Base-by-base conservation (phyloP, 2,113 vertebrate species). In the Austrofundulus limnaeus region DNA sequence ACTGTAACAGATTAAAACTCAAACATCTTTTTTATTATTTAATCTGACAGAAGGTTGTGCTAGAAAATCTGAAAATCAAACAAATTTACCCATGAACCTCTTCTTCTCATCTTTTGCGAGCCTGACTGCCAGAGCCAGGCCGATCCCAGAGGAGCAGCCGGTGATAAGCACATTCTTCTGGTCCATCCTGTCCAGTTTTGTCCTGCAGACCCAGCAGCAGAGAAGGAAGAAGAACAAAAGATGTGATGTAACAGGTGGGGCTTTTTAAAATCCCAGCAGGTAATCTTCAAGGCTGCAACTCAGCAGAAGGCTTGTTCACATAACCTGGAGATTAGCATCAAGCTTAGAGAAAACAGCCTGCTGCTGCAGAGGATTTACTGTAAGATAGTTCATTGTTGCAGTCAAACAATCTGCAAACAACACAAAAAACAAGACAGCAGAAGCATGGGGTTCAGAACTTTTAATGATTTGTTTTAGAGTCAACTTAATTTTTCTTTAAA, bases 121-220 rank as follows among this genome's bases (percentile, higher is more conserved):
- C 84, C 89, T 91, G 50, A 75, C 77, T 61, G 94, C 94, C 83
- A 95, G 83, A 11, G 93, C 88, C n/a, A 95, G 77, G 53, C 94
- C 94, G 51, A 95, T 95, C 53, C 94, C 94, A 8, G 94, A 95
- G 48, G 94, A 96, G 66, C 94, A 95, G 51, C 94, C 94, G 2
- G 94, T 95, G 84, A 95, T 92, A 41, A 96, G 93, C 4, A 95
- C 94, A 42, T 88, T 91, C 78, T 93, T 95, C 87, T 91, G 92
- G 70, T 78, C 87, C 93, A 95, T 95, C 4, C 45, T 82, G 62
- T 54, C 19, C 9, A 20, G 20, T 45, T 70, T n/a, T 46, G 34
- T 62, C 52, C 68, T 56, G 38, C 37, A 68, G 53, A 12, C 58
- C 46, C 58, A 70, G 69, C 46, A 28, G 49, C n/a, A 41, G 41